Percentiles rank a stretch among this genome's conserved stretches.
Conservation (phyloP, 2,113 vertebrate genomes). For the Cryptotis parvus region DNA sequence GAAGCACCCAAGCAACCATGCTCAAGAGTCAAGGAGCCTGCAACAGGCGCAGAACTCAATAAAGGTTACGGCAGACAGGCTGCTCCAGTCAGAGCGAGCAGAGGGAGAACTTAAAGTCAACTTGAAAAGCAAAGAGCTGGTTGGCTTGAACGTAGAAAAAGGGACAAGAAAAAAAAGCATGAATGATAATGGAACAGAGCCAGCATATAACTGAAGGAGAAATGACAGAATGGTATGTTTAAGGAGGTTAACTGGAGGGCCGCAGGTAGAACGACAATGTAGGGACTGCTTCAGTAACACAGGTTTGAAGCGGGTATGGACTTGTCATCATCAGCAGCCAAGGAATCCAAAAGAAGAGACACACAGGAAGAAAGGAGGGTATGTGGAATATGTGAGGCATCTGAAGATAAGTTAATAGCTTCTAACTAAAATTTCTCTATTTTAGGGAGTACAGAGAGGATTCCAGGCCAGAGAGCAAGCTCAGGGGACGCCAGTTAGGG, state of each 20-base stretch:
- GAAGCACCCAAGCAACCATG: not conserved
- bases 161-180: not conserved
- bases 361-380: not conserved
- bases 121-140: conserved; percentile 7
- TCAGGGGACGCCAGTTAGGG: not conserved
- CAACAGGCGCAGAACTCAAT: not conserved
- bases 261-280: not conserved
- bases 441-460: not conserved
- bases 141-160: not conserved
- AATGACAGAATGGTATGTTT: not conserved
- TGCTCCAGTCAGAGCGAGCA: not conserved
- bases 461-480: not conserved
- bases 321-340: not conserved
- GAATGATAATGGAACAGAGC: not conserved
- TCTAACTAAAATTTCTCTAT: not conserved
- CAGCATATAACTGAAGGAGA: not conserved
- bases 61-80: too few species aligned
- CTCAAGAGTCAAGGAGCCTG: not conserved
- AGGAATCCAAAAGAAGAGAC: not conserved
- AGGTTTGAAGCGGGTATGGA: not conserved
- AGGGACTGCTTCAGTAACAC: not conserved
- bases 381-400: not conserved
- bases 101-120: not conserved
- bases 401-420: not conserved
- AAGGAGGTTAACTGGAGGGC: not conserved